Percentiles rank a stretch among this genome's conserved stretches.
Conservation (phyloP, 2,888 invertebrate genomes). For the Agrochola litura region DNA sequence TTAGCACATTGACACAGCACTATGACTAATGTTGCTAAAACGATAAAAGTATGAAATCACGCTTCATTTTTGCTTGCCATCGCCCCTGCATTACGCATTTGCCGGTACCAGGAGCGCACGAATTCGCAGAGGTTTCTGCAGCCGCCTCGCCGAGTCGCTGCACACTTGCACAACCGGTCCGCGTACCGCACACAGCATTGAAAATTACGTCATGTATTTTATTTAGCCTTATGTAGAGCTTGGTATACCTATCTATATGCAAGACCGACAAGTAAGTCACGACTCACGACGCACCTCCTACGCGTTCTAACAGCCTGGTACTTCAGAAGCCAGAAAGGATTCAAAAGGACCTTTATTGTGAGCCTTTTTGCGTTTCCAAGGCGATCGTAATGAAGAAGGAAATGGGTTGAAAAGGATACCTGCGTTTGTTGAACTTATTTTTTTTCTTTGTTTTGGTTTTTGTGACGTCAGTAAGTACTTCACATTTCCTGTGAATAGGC, state of each 20-base stretch:
- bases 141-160: conserved; percentile 69
- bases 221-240: conserved; percentile 87
- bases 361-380: conserved; percentile 43
- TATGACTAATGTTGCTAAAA: conserved; percentile 45
- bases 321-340: conserved; percentile 81
- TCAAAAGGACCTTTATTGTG: conserved; percentile 66
- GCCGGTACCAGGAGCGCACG: conserved; percentile 84
- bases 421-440: conserved; percentile 41
- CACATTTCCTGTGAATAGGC: not conserved
- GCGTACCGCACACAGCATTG: conserved; percentile 84
- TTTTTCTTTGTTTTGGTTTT: conserved; percentile 17
- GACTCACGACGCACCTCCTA: conserved; percentile 77
- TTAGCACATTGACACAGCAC: conserved; percentile 34
- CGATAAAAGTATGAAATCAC: conserved; percentile 42
- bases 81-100: conserved; percentile 63
- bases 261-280: conserved; percentile 81
- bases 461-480: conserved; percentile 7
- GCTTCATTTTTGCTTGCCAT: conserved; percentile 43
- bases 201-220: conserved; percentile 87
- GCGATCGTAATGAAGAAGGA: conserved; percentile 25
- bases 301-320: conserved; percentile 82
- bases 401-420: conserved; percentile 33
- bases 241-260: conserved; percentile 76
- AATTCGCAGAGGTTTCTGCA: conserved; percentile 79
- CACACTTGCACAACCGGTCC: conserved; percentile 85